Base-by-base conservation (phyloP, 2,113 vertebrate species). In the Chinchilla lanigera region DNA sequence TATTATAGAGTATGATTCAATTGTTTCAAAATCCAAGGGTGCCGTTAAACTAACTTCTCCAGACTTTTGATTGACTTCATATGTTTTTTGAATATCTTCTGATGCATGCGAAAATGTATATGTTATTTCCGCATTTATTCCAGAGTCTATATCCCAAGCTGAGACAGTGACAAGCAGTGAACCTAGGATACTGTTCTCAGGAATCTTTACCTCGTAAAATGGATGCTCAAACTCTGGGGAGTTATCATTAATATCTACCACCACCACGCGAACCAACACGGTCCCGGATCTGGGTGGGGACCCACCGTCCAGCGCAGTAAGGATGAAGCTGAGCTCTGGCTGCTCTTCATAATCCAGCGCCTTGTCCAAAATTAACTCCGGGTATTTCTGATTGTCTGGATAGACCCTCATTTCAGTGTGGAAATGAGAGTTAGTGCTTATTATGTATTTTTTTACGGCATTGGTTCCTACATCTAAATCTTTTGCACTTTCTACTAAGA, bases 181-280 rank as follows among this genome's bases (percentile, higher is more conserved):
- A 2, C 90, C 96, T 6, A 1, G 7, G 1, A 78, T 47, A 2
- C 96, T 98, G 22, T 98, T 98, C 86, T 99, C 98, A 0, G 60
- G 78, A 86, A 99, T 47, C 1, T 38, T 96, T 52, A 98, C 98
- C 28, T 98, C 94, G 52, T 98, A 99, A 11, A 96, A 19, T 0
- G 96, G 90, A 17, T 61, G 20, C 0, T 60, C 56, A 38, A 98
- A 98, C 0, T 90, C 60, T 0, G 98, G 98, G 0, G 2, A 1
- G 0, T 98, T 99, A 44, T 99, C 98, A 56, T 99, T 99, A 41
- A 0, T 60, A 61, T 99, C 98, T 54, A 98, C 0, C 0, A 98
- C 96, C 4, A 98, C 16, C 2, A 99, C 67, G 0, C 52, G 86
- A 33, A 99, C 9, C 0, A 85, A 94, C 10, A 93, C 87, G 0